Evolutionary conservation across 2,797 vertebrate genomes (phyloP).

Genomic region (Clarias fuscus): DNA sequence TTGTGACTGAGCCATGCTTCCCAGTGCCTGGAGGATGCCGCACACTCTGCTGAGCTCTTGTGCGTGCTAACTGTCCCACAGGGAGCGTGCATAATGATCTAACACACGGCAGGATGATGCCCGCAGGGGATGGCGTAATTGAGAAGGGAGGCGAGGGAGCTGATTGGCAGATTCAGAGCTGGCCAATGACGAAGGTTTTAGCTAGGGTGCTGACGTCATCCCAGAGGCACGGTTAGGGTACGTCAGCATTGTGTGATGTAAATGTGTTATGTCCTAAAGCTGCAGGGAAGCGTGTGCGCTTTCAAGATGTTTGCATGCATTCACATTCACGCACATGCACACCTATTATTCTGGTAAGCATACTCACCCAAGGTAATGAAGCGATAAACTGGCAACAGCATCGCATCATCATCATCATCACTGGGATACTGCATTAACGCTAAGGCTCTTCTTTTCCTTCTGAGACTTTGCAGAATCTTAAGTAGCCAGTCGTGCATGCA

Average conservation of each 20-base stretch:
- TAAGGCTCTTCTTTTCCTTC: not conserved
- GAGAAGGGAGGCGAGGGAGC: conserved; percentile 22
- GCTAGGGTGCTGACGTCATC: conserved; percentile 46
- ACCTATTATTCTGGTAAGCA: not conserved
- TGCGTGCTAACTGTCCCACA: conserved; percentile 47
- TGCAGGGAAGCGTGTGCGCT: conserved; percentile 35
- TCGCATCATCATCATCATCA: not conserved
- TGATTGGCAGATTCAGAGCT: conserved; percentile 36
- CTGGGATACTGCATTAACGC: not conserved
- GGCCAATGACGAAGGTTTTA: not conserved
- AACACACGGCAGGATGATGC: conserved; percentile 52
- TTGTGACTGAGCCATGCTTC: conserved; percentile 12
- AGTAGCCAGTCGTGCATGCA: conserved; percentile 31
- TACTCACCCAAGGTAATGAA: conserved; percentile 57
- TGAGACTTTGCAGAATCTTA: conserved; percentile 32
- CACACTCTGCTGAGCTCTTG: conserved; percentile 18
- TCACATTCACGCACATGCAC: conserved; percentile 2
- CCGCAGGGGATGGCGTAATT: conserved; percentile 44
- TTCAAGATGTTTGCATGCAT: not conserved
- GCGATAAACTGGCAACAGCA: conserved; percentile 66
- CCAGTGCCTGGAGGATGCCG: conserved; percentile 27
- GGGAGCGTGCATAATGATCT: conserved; percentile 48
- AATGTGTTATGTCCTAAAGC: conserved; percentile 32
- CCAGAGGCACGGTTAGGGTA: conserved; percentile 35
- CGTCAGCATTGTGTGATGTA: conserved; percentile 53